These are phyloP conservation scores for Oriolus oriolus DNA, from an alignment of 2,113 vertebrate genomes.

Conservation along the genomic window DNA sequence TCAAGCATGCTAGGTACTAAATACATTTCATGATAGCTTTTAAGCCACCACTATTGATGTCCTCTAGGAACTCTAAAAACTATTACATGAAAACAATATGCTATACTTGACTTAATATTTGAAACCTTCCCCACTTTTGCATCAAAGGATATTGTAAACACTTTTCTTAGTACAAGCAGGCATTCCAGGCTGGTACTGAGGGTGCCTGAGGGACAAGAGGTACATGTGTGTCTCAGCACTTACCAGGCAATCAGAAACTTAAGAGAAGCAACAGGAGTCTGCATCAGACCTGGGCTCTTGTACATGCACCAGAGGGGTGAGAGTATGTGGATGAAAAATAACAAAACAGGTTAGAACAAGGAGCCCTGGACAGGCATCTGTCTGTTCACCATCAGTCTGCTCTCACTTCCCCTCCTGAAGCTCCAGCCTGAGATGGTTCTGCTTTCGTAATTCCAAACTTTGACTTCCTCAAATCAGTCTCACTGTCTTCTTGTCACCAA, in stretches of 20 bases:
- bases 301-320: background rate
- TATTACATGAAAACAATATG: background rate
- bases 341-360: background rate
- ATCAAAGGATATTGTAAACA: background rate
- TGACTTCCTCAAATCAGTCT: background rate
- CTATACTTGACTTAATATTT: background rate
- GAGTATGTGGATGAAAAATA: background rate
- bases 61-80: background rate
- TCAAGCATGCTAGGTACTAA: background rate
- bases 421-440: background rate
- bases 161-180: background rate
- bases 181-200: background rate
- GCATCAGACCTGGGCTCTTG: background rate
- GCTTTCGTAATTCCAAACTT: background rate
- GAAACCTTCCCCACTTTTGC: background rate
- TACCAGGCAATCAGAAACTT: background rate
- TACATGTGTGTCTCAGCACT: accelerated
- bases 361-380: background rate
- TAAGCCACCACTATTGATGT: background rate
- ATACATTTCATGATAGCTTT: background rate
- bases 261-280: background rate
- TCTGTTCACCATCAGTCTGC: background rate
- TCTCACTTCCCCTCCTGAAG: slow-evolving; percentile 27
- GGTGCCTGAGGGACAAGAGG: background rate
- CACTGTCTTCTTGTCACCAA: background rate